A percentile compares a stretch with the other conserved stretches of the same genome.
Evolutionary conservation across 2,113 vertebrate species (phyloP).

Genomic region (Prinia subflava): DNA sequence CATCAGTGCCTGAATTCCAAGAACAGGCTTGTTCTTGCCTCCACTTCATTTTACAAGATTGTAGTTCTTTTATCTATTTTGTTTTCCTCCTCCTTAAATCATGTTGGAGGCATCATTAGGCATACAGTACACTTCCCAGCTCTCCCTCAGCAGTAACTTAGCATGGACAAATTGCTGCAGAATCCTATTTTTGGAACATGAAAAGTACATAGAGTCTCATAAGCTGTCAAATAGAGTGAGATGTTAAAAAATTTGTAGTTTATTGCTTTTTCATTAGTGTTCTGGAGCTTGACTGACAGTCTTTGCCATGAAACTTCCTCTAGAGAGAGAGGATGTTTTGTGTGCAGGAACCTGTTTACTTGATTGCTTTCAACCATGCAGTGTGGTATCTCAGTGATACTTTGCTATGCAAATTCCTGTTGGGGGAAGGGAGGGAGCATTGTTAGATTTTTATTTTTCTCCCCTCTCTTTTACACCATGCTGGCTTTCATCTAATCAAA

Average conservation of each 20-base stretch:
- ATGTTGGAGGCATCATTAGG: not conserved
- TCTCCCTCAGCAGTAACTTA: not conserved
- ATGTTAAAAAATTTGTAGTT: not conserved
- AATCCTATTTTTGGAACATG: not conserved
- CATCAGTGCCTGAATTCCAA: not conserved
- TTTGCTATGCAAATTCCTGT: not conserved
- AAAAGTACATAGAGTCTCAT: not conserved
- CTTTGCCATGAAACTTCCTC: not conserved
- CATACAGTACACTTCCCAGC: not conserved
- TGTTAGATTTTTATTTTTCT: not conserved
- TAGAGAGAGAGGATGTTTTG: not conserved
- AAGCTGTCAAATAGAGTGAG: not conserved
- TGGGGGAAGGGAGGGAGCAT: not conserved
- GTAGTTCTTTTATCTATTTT: not conserved
- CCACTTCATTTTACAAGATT: not conserved
- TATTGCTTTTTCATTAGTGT: not conserved
- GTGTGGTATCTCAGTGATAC: not conserved
- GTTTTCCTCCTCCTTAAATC: not conserved
- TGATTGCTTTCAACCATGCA: not conserved
- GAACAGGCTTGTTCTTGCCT: not conserved
- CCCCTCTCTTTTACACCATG: not conserved
- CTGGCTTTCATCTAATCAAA: constrained; percentile 13
- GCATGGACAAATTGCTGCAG: not conserved
- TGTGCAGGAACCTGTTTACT: not conserved
- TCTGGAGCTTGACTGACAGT: not conserved